phyloP scores from a whole-genome alignment of 2,797 vertebrate species.

The Melopsittacus undulatus region DNA sequence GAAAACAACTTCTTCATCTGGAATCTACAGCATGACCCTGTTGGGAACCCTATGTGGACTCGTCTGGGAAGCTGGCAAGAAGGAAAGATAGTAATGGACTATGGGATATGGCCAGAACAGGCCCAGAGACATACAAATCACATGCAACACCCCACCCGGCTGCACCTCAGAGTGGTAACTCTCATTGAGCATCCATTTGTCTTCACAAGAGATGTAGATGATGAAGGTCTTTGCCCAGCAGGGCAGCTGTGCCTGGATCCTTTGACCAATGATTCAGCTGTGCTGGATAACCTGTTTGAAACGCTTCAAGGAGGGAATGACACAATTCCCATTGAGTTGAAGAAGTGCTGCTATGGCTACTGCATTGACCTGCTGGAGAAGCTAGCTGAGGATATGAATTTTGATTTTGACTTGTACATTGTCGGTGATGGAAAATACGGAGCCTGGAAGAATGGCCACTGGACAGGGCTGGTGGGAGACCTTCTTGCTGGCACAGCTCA shows the following conservation, averaged over 20 bases:
- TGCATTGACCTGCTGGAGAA: slow-evolving; percentile 96
- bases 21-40: slow-evolving; percentile 94
- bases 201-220: slow-evolving; percentile 95
- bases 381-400: slow-evolving; percentile 95
- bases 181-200: slow-evolving; percentile 97
- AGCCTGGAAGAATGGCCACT: slow-evolving; percentile 92
- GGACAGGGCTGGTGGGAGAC: slow-evolving; percentile 96
- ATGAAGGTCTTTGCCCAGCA: slow-evolving; percentile 92
- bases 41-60: slow-evolving; percentile 95
- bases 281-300: slow-evolving; percentile 86
- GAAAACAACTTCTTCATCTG: slow-evolving; percentile 97
- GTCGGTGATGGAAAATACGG: slow-evolving; percentile 97
- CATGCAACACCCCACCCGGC: slow-evolving; percentile 76
- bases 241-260: slow-evolving; percentile 94
- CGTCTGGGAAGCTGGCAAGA: slow-evolving; percentile 92
- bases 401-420: slow-evolving; percentile 95
- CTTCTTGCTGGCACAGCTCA: slow-evolving; percentile 92
- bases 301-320: slow-evolving; percentile 85
- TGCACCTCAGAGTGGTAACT: slow-evolving; percentile 92
- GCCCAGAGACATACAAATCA: slow-evolving; percentile 82
- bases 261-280: slow-evolving; percentile 86
- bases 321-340: slow-evolving; percentile 85
- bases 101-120: slow-evolving; percentile 90
- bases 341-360: slow-evolving; percentile 98
- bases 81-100: slow-evolving; percentile 90